Conservation (phyloP, 2,113 vertebrate species). For the Daboia siamensis region DNA sequence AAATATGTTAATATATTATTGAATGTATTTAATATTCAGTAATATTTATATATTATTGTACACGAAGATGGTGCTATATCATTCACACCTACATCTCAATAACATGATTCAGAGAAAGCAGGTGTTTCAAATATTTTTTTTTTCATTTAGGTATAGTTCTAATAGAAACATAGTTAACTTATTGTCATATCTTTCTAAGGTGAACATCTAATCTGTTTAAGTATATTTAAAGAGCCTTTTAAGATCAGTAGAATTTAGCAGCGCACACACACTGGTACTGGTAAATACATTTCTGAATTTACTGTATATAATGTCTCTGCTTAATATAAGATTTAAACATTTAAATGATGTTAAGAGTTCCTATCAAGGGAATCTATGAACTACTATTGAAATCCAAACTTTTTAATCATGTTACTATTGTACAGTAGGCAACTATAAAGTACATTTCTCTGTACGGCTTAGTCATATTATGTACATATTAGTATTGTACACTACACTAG, state of each 20-base stretch:
- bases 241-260: background rate
- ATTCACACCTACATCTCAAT: background rate
- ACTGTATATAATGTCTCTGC: background rate
- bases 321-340: background rate
- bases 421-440: background rate
- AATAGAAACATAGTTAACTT: background rate
- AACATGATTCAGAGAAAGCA: background rate
- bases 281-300: slow-evolving; percentile 4
- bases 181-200: background rate
- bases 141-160: background rate
- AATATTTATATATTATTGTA: background rate
- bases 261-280: background rate
- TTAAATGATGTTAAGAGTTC: background rate
- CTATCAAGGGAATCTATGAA: slow-evolving; percentile 5
- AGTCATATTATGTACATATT: background rate
- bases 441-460: background rate
- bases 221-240: background rate
- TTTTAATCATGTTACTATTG: slow-evolving; percentile 2
- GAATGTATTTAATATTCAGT: background rate
- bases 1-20: too few relatives aligned
- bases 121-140: background rate
- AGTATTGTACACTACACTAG: background rate
- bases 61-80: too few relatives aligned
- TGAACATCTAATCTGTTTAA: background rate
- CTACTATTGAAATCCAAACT: background rate